A percentile compares a stretch with the other conserved stretches of the same genome.
These are phyloP conservation scores for Octomys mimax DNA, from an alignment of 2,797 vertebrate genomes.

Conservation along the genomic window DNA sequence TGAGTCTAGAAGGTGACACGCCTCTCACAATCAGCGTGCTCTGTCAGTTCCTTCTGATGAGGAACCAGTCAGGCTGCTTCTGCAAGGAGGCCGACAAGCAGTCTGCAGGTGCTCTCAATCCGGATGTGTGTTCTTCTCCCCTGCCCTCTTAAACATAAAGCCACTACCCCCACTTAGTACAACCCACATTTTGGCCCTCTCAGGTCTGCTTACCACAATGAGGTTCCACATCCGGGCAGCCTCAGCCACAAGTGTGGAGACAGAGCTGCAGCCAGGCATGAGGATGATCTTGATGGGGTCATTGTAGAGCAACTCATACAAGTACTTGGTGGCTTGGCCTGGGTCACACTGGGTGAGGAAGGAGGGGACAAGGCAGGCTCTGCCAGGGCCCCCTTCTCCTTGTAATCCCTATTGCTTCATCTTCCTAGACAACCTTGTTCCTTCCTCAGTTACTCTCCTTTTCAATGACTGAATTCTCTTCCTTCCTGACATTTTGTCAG, in stretches of 20 bases:
- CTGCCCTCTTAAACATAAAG: not conserved
- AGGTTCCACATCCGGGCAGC: slow-evolving; percentile 96
- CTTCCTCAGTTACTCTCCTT: not conserved
- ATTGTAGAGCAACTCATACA: slow-evolving; percentile 95
- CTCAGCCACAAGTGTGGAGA: slow-evolving; percentile 95
- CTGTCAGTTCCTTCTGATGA: not conserved
- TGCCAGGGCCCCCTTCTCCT: not conserved
- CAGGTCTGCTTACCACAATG: slow-evolving; percentile 90
- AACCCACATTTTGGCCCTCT: not conserved
- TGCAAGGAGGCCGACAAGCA: not conserved
- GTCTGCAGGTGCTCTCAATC: not conserved
- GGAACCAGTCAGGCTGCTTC: not conserved
- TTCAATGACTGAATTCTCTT: not conserved
- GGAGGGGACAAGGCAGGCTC: not conserved
- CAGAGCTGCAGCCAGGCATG: slow-evolving; percentile 95
- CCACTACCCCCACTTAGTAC: not conserved
- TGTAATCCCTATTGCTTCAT: not conserved
- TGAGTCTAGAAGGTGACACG: not conserved
- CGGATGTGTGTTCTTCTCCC: no score
- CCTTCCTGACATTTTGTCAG: not conserved
- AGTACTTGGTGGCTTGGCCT: slow-evolving; percentile 94
- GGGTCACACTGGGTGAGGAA: slow-evolving; percentile 88
- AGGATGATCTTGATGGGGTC: slow-evolving; percentile 96
- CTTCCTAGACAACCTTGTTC: not conserved
- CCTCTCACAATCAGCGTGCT: not conserved